Conservation (phyloP, 2,888 invertebrate genomes). For the Cheilosia vulpina region DNA sequence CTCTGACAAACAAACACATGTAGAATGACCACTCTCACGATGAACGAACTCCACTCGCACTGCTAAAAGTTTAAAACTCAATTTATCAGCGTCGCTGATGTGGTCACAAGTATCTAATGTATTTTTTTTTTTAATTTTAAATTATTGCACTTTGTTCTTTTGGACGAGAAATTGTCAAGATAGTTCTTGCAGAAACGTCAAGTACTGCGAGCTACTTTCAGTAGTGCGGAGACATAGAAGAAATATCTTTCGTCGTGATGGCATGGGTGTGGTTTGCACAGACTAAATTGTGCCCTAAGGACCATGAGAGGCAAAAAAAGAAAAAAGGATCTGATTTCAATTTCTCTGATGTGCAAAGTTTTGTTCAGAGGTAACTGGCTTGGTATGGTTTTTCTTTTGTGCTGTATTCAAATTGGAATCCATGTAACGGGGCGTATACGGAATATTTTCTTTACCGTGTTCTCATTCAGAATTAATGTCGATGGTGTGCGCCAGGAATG, state of each 20-base stretch:
- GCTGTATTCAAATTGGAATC: slow-evolving; percentile 23
- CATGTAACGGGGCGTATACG: slow-evolving; percentile 19
- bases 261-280: slow-evolving; percentile 9
- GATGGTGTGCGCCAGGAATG: not conserved
- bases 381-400: not conserved
- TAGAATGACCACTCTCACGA: not conserved
- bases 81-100: slow-evolving; percentile 36
- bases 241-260: not conserved
- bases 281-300: slow-evolving; percentile 31
- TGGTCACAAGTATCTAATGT: slow-evolving; percentile 24
- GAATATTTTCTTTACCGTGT: slow-evolving; percentile 1
- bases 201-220: not conserved
- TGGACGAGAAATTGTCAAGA: slow-evolving; percentile 4
- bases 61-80: slow-evolving; percentile 25
- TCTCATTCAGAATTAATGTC: slow-evolving; percentile 1
- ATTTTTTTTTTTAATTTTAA: not conserved
- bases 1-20: not conserved
- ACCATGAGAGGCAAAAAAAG: not conserved
- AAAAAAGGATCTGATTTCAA: slow-evolving; percentile 1
- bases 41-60: not conserved
- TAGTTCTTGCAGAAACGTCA: slow-evolving; percentile 11
- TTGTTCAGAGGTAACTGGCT: not conserved
- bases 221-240: not conserved
- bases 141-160: slow-evolving; percentile 24
- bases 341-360: not conserved